Base-by-base conservation (phyloP, 2,797 vertebrate species). In the Gymnodraco acuticeps region DNA sequence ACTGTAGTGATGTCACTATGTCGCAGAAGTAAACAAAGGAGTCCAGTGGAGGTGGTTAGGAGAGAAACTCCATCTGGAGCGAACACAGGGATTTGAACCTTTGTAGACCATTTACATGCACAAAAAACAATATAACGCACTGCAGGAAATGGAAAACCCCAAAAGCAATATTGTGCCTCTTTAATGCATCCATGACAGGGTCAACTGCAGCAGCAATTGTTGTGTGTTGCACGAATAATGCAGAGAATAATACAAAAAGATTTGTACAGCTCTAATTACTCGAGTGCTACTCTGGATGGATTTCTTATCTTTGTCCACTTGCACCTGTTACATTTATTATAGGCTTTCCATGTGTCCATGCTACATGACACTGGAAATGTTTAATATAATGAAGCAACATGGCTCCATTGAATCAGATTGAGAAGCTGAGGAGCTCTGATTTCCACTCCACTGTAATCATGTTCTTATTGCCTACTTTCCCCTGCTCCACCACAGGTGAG, bases 291-390 rank as follows among this genome's bases (percentile, higher is more conserved):
- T 1, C 41, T 12, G 0, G 42, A 17, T 17, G 52, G 33, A 12
- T 80, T 75, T 56, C 77, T 80, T 78, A 87, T 86, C 83, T 85
- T 31, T 46, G 11, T 68, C 13, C 8, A 17, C 23, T 53, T 73
- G 77, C 89, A 89, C 81, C 90, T 89, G 89, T 89, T 82, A 13
- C 31, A 42, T 70, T 67, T 69, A 64, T 66, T 50, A n/a, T 67
- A 67, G 42, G 33, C 48, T 13, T 41, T 1, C 42, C 58, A 47
- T 56, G 55, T 75, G 73, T 79, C 63, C 62, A 70, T 38, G 86
- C 73, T 54, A 80, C 27, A 70, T 17, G 77, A 89, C 61, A 81
- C 78, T 52, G 51, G 47, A 87, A 77, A 80, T 77, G 75, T 87
- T 91, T 66, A 69, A 62, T 76, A 75, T 70, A 65, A 82, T 64